Conservation (phyloP, 2,113 vertebrate species). For the Sardina pilchardus region DNA sequence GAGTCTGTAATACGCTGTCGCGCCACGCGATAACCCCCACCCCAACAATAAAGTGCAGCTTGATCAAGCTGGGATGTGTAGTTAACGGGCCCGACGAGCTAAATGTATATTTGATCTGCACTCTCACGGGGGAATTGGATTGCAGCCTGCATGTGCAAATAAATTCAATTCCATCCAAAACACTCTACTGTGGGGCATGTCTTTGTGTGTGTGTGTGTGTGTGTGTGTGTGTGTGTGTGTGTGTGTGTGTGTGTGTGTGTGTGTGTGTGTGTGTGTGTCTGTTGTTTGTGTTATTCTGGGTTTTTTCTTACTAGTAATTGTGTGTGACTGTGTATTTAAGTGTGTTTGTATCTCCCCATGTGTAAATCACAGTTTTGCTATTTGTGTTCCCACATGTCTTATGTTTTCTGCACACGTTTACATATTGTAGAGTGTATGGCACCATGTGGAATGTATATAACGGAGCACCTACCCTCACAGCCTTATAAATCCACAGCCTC, state of each 20-base stretch:
- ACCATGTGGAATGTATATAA: too few relatives aligned
- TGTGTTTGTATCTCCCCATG: too few relatives aligned
- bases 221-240: neutral
- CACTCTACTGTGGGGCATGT: neutral
- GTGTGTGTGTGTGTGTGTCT: neutral
- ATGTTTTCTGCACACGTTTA: too few relatives aligned
- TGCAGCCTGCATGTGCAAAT: neutral
- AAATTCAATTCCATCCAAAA: neutral
- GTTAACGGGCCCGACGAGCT: neutral
- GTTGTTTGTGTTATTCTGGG: too few relatives aligned
- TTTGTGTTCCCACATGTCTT: too few relatives aligned
- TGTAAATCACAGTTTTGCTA: too few relatives aligned
- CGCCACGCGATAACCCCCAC: neutral
- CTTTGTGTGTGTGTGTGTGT: neutral
- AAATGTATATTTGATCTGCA: neutral
- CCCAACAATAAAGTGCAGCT: neutral
- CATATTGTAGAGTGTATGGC: too few relatives aligned
- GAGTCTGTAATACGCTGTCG: neutral
- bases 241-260: neutral
- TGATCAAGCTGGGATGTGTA: neutral
- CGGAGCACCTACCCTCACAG: too few relatives aligned
- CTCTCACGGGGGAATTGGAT: neutral
- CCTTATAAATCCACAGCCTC: neutral
- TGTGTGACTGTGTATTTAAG: too few relatives aligned
- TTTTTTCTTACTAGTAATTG: too few relatives aligned